phyloP scores from a whole-genome alignment of 2,797 vertebrate species.

The Sebastolobus alascanus region DNA sequence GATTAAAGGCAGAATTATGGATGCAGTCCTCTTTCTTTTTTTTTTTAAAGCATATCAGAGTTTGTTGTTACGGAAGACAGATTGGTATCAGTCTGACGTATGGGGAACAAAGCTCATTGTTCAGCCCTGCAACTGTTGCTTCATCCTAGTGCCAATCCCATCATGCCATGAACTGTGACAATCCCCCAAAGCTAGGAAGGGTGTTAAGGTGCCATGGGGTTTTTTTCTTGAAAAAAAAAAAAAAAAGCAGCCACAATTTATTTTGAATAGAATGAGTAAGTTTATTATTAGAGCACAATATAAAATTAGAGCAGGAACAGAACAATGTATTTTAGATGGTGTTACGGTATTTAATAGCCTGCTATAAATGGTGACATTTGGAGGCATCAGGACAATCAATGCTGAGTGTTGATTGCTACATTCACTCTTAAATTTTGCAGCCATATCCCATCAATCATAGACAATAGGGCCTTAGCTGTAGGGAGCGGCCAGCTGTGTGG shows the following conservation, averaged over 20 bases:
- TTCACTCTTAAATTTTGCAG: background rate
- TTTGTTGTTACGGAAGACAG: constrained; percentile 63
- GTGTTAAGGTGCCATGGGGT: constrained; percentile 43
- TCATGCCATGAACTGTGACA: constrained; percentile 71
- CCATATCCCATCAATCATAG: constrained; percentile 4
- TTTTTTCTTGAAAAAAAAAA: background rate
- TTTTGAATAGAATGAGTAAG: constrained; percentile 8
- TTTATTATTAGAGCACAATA: background rate
- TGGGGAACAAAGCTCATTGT: constrained; percentile 47
- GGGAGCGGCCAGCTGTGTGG: constrained; percentile 1
- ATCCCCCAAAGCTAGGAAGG: constrained; percentile 51
- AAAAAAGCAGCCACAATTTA: constrained; percentile 18
- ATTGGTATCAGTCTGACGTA: constrained; percentile 49
- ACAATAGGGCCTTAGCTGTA: background rate
- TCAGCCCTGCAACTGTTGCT: constrained; percentile 72
- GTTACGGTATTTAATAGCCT: background rate
- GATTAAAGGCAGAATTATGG: constrained; percentile 19
- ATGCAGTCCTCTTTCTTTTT: constrained; percentile 27
- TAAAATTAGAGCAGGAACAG: background rate
- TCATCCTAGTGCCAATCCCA: constrained; percentile 68
- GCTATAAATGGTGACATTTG: background rate
- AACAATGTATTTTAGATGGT: background rate
- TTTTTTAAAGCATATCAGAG: constrained; percentile 22
- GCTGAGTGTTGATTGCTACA: background rate
- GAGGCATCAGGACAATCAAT: background rate